phyloP scores from a whole-genome alignment of 1,140 invertebrate genomes.

The Drosophila suzukii region DNA sequence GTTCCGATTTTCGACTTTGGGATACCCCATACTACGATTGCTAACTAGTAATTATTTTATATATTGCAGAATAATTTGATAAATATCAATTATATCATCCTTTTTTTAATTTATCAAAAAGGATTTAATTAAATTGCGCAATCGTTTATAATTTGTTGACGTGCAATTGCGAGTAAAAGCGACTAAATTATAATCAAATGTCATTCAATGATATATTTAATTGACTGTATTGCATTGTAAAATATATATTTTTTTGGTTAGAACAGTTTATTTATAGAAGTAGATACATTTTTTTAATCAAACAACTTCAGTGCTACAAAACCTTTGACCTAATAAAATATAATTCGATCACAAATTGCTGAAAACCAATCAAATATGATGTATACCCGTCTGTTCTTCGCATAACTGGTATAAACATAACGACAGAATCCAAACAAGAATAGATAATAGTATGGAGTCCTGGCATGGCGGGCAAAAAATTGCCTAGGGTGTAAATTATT shows the following conservation, averaged over 20 bases:
- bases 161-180: background rate
- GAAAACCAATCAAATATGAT: background rate
- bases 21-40: slow-evolving; percentile 17
- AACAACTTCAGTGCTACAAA: too few species aligned
- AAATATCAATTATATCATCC: background rate
- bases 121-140: background rate
- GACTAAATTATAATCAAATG: background rate
- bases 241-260: too few species aligned
- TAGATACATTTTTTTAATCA: too few species aligned
- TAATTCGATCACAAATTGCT: background rate
- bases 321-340: background rate
- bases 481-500: slow-evolving; percentile 81
- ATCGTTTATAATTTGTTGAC: background rate
- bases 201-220: background rate
- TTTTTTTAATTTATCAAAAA: background rate
- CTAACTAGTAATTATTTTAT: background rate
- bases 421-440: slow-evolving; percentile 25
- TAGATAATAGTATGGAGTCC: slow-evolving; percentile 11
- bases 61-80: background rate
- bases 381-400: slow-evolving; percentile 1
- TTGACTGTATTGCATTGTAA: too few species aligned
- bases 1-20: slow-evolving; percentile 10
- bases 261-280: too few species aligned
- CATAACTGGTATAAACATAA: slow-evolving; percentile 14
- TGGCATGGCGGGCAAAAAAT: slow-evolving; percentile 37